Evolutionary conservation across 2,797 vertebrate species (phyloP).

Genomic region (Novumbra hubbsi): DNA sequence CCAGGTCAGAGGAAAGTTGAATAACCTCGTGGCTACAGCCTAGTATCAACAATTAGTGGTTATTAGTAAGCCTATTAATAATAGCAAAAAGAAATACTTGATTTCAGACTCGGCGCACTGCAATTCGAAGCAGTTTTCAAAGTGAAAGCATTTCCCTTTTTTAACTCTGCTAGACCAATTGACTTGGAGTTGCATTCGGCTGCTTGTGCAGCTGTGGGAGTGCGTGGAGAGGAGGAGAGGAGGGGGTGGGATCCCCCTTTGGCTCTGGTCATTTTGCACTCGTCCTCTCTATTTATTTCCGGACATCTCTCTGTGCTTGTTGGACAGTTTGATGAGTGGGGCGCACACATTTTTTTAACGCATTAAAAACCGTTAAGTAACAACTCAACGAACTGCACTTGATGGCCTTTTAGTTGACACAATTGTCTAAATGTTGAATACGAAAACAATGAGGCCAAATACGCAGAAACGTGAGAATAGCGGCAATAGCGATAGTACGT

Average conservation of each 20-base stretch:
- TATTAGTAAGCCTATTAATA: background rate
- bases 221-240: constrained; percentile 1
- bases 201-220: constrained; percentile 44
- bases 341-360: constrained; percentile 19
- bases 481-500: constrained; percentile 13
- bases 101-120: background rate
- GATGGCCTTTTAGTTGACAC: background rate
- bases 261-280: background rate
- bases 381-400: constrained; percentile 6
- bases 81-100: background rate
- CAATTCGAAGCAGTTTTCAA: background rate
- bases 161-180: background rate
- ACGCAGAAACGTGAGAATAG: background rate
- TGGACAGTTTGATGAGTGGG: constrained; percentile 39
- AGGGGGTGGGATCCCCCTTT: constrained; percentile 56
- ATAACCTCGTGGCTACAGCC: background rate
- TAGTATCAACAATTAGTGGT: background rate
- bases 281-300: background rate
- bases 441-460: constrained; percentile 21
- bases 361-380: constrained; percentile 16
- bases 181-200: constrained; percentile 31
- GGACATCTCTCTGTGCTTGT: constrained; percentile 3
- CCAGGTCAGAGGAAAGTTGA: background rate
- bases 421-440: constrained; percentile 11
- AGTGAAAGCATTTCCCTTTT: background rate